Conservation (phyloP, 2,113 vertebrate species). For the Xiphophorus hellerii region DNA sequence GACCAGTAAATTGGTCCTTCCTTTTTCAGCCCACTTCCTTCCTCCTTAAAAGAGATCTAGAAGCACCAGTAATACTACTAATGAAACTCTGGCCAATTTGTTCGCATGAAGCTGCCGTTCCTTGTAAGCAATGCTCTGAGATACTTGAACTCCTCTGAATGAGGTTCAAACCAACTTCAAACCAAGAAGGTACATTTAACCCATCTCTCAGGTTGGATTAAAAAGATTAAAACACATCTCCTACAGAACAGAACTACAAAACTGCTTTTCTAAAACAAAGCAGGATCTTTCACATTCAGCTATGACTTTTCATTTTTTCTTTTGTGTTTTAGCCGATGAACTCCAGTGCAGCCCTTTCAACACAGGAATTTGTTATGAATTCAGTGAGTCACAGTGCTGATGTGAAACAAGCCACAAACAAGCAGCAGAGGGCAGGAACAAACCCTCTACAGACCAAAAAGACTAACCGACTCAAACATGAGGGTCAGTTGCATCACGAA, state of each 20-base stretch:
- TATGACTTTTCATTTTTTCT: background rate
- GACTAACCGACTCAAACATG: slow-evolving; percentile 30
- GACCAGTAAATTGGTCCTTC: too few species aligned
- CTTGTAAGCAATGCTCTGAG: too few species aligned
- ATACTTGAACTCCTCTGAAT: too few species aligned
- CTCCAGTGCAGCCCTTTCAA: slow-evolving; percentile 2
- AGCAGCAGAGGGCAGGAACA: slow-evolving; percentile 15
- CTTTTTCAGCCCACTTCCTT: too few species aligned
- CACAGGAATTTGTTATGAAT: background rate
- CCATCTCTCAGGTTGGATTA: background rate
- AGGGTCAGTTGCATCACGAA: slow-evolving; percentile 40
- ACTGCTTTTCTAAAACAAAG: slow-evolving; percentile 5
- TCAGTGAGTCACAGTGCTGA: slow-evolving; percentile 25
- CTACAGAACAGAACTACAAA: too few species aligned
- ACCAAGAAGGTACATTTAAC: too few species aligned
- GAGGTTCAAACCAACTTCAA: too few species aligned
- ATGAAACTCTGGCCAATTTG: too few species aligned
- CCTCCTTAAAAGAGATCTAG: too few species aligned
- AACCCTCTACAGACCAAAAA: slow-evolving; percentile 14
- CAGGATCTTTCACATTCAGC: slow-evolving; percentile 13
- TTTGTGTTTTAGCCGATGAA: background rate
- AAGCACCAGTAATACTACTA: too few species aligned
- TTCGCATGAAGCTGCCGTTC: too few species aligned
- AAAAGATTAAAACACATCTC: background rate
- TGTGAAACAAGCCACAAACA: slow-evolving; percentile 52